Base-by-base conservation (phyloP, 2,113 vertebrate genomes). In the Oryzias curvinotus region DNA sequence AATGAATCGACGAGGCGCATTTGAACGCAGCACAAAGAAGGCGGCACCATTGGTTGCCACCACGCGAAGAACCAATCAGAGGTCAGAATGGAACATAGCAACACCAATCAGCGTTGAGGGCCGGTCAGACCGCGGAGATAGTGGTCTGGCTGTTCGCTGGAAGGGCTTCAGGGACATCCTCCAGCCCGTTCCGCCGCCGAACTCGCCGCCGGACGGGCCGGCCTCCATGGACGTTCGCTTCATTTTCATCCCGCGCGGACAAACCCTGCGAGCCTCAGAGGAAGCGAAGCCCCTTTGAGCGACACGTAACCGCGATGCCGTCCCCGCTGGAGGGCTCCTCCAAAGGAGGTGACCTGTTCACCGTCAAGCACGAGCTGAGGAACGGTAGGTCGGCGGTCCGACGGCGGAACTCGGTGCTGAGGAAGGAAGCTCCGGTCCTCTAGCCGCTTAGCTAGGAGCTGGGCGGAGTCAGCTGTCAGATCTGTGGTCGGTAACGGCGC, bases 301-400 rank as follows among this genome's bases (percentile, higher is more conserved):
- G 64, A 64, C 71, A 62, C 57, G 53, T 69, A 71, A 82, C 48
- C 70, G 71, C 79, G 71, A 91, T 92, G 89, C 90, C 90, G 68
- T 90, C 87, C 78, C 83, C 91, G 84, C 92, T 91, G 90, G 92
- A 93, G 89, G 92, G 92, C 75, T 91, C 91, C 73, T 91, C 90
- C 57, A 85, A 75, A 80, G 92, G 93, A 89, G 87, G 87, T 79
- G 92, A 94, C 86, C 91, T 95, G 68, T 91, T 94, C 81, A 97
- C 95, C 50, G 95, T 98, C 90, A 95, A 94, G 85, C 96, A 96
- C 30, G 96, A 98, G 90, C 94, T 98, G 82, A 94, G 86, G 88
- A 94, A 94, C 44, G 96, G 96, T 98, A 91, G 96, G 95, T 90
- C 45, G 30, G 41, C 56, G 18, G 57, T 41, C 7, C 59, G 48